Percentiles rank a stretch among this genome's conserved stretches.
Conservation (phyloP, 2,113 vertebrate genomes). For the Lasiurus cinereus region DNA sequence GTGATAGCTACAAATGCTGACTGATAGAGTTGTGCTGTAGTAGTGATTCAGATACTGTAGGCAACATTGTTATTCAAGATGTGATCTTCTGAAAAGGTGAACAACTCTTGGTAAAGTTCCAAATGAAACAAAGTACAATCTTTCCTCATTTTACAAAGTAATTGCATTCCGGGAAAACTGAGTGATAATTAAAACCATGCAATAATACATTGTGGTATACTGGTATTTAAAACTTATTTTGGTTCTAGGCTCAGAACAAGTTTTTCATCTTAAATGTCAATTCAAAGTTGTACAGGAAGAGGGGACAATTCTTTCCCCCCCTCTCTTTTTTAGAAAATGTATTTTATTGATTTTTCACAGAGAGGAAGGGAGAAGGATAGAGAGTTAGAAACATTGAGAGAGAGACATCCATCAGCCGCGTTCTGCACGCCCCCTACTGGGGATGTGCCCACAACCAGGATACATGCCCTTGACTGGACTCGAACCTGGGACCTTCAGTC, state of each 20-base stretch:
- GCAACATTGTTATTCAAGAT: neutral
- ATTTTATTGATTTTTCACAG: too few relatives aligned
- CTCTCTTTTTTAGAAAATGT: too few relatives aligned
- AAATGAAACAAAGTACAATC: neutral
- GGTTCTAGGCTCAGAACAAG: conserved; percentile 36
- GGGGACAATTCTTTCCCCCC: neutral
- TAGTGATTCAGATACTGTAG: neutral
- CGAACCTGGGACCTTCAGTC: too few relatives aligned
- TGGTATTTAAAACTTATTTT: conserved; percentile 39
- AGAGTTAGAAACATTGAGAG: too few relatives aligned
- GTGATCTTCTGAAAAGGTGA: conserved; percentile 53
- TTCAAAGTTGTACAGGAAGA: conserved; percentile 47
- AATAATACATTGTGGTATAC: conserved; percentile 31
- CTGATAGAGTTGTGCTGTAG: neutral
- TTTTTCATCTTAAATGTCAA: conserved; percentile 42
- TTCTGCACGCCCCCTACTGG: too few relatives aligned
- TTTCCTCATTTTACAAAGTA: conserved; percentile 11
- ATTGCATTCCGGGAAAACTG: conserved; percentile 63
- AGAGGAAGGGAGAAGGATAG: too few relatives aligned
- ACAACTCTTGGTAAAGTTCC: conserved; percentile 45
- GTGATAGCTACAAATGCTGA: neutral
- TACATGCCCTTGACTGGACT: too few relatives aligned
- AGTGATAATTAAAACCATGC: conserved; percentile 58
- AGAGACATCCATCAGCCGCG: too few relatives aligned
- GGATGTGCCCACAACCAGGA: too few relatives aligned